Base-by-base conservation (phyloP, 2,113 vertebrate species). In the Oostethus manadensis region DNA sequence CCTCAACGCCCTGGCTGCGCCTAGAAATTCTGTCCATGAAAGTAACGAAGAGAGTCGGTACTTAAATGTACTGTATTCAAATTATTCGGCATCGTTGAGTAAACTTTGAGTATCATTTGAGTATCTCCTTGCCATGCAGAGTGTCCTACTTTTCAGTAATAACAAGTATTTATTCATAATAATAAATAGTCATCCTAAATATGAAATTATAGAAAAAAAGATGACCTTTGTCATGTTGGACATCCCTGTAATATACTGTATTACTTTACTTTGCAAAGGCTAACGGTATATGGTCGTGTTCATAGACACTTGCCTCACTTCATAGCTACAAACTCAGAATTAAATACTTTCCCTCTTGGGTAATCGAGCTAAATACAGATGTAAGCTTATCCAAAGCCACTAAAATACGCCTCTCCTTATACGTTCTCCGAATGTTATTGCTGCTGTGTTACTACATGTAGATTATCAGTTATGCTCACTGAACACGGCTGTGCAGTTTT, bases 281-380 rank as follows among this genome's bases (percentile, higher is more conserved):
- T 79, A 77, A 69, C 68, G 51, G 70, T 69, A 57, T 57, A 79
- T 85, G 83, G 78, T 83, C 65, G 76, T 77, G 85, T 86, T 82
- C 75, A 81, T 78, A 77, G 80, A 74, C 73, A 76, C 78, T 85
- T 77, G 79, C 76, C 68, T 76, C 72, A 76, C 79, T 73, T 68
- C 77, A 80, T 84, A 80, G 81, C 74, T 50, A 62, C 60, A 63
- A 66, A 53, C 58, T 69, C 44, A 61, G 51, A 68, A 80, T 80
- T 26, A 26, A 26, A 26, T 26, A 5, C 23, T 84, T 82, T 80
- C 49, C 26, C 68, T 66, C 71, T 75, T 75, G 79, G 74, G 72
- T 59, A 71, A 64, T 64, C 3, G 61, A 86, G 71, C 70, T 77
- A 84, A 86, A 88, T 80, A 84, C 76, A 66, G 57, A 74, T 56